These are phyloP conservation scores for Telmatochromis sp. DNA, from an alignment of 2,113 vertebrate species.

Conservation along the genomic window DNA sequence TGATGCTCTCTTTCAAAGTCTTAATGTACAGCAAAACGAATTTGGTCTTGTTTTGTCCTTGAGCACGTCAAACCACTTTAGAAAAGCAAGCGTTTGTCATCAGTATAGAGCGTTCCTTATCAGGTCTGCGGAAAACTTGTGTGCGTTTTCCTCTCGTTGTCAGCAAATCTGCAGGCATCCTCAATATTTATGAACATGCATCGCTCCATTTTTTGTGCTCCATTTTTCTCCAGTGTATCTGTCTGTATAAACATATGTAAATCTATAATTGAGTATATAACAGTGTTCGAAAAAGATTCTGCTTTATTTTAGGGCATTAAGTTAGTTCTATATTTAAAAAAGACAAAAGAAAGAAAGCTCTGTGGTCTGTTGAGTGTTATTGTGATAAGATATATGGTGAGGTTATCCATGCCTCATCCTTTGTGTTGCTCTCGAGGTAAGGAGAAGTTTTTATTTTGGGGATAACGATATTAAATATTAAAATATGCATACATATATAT, in stretches of 20 bases:
- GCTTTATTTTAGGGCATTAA: slow-evolving; percentile 72
- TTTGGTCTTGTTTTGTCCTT: not conserved
- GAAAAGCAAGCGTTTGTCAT: not conserved
- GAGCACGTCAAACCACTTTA: not conserved
- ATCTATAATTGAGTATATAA: slow-evolving; percentile 57
- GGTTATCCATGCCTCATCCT: slow-evolving; percentile 8
- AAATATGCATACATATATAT: slow-evolving; percentile 8
- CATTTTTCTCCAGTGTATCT: slow-evolving; percentile 23
- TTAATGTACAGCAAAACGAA: not conserved
- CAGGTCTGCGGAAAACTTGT: not conserved
- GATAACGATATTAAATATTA: slow-evolving; percentile 51
- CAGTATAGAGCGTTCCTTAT: not conserved
- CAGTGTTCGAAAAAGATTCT: slow-evolving; percentile 62
- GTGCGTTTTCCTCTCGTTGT: not conserved
- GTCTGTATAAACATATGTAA: slow-evolving; percentile 54
- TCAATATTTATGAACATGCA: slow-evolving; percentile 22
- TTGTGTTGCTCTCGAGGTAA: slow-evolving; percentile 38
- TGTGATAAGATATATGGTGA: slow-evolving; percentile 31
- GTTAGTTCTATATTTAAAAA: slow-evolving; percentile 46
- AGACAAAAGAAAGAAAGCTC: slow-evolving; percentile 1
- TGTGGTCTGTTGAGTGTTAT: slow-evolving; percentile 38
- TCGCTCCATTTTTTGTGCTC: slow-evolving; percentile 21
- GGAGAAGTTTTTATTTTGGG: slow-evolving; percentile 67
- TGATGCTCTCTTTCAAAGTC: not conserved
- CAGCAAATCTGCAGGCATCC: not conserved